Conservation (phyloP, 1,140 invertebrate genomes). For the Drosophila pseudoobscura region DNA sequence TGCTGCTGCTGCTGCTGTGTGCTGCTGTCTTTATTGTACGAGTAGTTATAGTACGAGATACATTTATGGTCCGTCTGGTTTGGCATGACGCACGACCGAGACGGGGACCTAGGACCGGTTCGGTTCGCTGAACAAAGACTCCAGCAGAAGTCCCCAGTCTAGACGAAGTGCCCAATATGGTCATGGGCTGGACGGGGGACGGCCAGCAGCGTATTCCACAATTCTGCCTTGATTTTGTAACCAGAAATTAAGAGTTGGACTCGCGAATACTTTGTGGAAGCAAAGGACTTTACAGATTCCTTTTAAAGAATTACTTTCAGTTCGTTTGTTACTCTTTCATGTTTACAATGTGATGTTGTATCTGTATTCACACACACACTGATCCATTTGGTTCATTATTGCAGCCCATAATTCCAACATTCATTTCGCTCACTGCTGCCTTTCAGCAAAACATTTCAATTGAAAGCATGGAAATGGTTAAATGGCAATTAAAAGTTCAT, state of each 20-base stretch:
- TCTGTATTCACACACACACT: not conserved
- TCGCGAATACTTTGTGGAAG: not conserved
- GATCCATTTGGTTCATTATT: slow-evolving; percentile 6
- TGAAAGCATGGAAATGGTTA: slow-evolving; percentile 72
- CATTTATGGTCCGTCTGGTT: slow-evolving; percentile 67
- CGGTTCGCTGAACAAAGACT: slow-evolving; percentile 58
- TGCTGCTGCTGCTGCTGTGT: slow-evolving; percentile 20
- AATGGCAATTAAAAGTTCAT: slow-evolving; percentile 70
- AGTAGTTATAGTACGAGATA: slow-evolving; percentile 27
- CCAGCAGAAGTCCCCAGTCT: slow-evolving; percentile 52
- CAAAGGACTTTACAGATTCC: too few relatives aligned
- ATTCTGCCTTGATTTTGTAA: slow-evolving; percentile 2
- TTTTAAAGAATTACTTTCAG: not conserved
- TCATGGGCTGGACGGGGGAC: slow-evolving; percentile 34
- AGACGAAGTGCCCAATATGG: slow-evolving; percentile 65
- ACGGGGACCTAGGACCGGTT: slow-evolving; percentile 59
- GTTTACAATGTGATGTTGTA: not conserved
- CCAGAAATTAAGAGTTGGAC: slow-evolving; percentile 7
- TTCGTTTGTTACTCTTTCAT: not conserved
- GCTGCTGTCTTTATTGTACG: slow-evolving; percentile 34
- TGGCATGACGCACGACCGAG: slow-evolving; percentile 60
- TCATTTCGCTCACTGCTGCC: slow-evolving; percentile 6
- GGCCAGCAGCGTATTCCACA: slow-evolving; percentile 7
- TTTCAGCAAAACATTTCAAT: slow-evolving; percentile 49
- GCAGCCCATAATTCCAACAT: not conserved